Percentiles rank a stretch among this genome's conserved stretches.
phyloP scores from a whole-genome alignment of 1,140 invertebrate genomes.

The Steinernema khuongi region DNA sequence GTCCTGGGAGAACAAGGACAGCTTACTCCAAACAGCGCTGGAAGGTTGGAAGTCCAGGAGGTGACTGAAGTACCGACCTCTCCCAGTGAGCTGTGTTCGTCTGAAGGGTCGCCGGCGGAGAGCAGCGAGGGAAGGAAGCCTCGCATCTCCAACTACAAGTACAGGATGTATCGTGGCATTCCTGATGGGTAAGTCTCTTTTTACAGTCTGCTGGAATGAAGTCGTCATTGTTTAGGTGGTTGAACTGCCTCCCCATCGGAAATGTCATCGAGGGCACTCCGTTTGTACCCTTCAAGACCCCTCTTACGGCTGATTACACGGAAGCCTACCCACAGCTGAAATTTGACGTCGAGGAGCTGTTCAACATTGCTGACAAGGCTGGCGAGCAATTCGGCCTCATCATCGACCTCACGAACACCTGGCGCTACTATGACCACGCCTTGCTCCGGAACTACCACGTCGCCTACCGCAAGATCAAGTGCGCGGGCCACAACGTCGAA shows the following conservation, averaged over 20 bases:
- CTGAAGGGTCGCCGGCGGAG: too few species aligned
- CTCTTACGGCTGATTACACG: slow-evolving; percentile 66
- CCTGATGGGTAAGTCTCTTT: too few species aligned
- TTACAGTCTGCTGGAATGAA: too few species aligned
- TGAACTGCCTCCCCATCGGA: slow-evolving; percentile 62
- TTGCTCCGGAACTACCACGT: slow-evolving; percentile 47
- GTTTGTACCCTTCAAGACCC: slow-evolving; percentile 72
- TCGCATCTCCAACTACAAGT: too few species aligned
- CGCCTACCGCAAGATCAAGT: slow-evolving; percentile 62
- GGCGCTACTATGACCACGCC: slow-evolving; percentile 65
- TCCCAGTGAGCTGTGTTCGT: too few species aligned
- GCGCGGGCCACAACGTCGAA: slow-evolving; percentile 60
- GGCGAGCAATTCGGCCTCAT: slow-evolving; percentile 66
- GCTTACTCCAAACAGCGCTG: too few species aligned
- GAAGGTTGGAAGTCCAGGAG: too few species aligned
- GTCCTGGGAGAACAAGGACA: too few species aligned
- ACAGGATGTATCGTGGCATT: too few species aligned
- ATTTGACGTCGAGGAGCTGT: slow-evolving; percentile 60
- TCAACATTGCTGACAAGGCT: slow-evolving; percentile 60
- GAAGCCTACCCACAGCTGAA: background rate
- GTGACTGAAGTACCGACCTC: too few species aligned
- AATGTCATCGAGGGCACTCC: slow-evolving; percentile 67
- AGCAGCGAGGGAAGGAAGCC: too few species aligned
- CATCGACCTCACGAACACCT: slow-evolving; percentile 69
- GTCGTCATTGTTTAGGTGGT: too few species aligned